Conservation (phyloP, 2,797 vertebrate species). For the Diceros bicornis region DNA sequence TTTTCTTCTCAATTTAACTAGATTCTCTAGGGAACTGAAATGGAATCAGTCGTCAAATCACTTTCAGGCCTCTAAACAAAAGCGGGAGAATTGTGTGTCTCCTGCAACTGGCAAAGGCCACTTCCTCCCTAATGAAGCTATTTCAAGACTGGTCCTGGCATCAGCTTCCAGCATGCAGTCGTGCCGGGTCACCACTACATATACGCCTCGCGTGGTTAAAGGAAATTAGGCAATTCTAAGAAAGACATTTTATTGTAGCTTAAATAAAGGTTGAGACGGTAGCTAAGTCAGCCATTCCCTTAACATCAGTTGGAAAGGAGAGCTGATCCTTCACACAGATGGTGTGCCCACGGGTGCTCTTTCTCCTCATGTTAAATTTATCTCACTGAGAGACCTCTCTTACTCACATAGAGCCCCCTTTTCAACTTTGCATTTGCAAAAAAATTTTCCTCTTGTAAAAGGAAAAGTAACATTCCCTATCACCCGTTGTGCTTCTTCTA, state of each 20-base stretch:
- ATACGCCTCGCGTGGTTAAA: background rate
- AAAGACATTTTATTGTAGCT: background rate
- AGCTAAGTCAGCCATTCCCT: background rate
- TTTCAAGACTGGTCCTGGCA: constrained; percentile 40
- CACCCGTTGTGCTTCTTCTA: background rate
- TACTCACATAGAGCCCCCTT: background rate
- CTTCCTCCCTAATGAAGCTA: constrained; percentile 65
- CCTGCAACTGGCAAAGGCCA: constrained; percentile 42
- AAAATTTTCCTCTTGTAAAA: background rate
- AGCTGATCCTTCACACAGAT: background rate
- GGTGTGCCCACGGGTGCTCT: rapidly evolving
- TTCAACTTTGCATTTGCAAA: background rate
- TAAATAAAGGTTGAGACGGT: background rate
- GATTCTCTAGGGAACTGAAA: constrained; percentile 51
- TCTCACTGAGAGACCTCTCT: background rate
- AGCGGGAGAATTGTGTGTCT: constrained; percentile 2
- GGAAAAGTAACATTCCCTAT: background rate
- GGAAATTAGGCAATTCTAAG: background rate
- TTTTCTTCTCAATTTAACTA: constrained; percentile 72
- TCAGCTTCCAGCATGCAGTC: background rate
- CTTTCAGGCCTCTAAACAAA: constrained; percentile 22
- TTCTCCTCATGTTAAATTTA: background rate
- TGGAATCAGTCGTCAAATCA: constrained; percentile 64
- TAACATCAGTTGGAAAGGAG: background rate
- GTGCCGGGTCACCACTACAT: background rate